A percentile compares a stretch with the other conserved stretches of the same genome.
These are phyloP conservation scores for Hybos culiciformis DNA, from an alignment of 2,888 invertebrate genomes.

Conservation along the genomic window DNA sequence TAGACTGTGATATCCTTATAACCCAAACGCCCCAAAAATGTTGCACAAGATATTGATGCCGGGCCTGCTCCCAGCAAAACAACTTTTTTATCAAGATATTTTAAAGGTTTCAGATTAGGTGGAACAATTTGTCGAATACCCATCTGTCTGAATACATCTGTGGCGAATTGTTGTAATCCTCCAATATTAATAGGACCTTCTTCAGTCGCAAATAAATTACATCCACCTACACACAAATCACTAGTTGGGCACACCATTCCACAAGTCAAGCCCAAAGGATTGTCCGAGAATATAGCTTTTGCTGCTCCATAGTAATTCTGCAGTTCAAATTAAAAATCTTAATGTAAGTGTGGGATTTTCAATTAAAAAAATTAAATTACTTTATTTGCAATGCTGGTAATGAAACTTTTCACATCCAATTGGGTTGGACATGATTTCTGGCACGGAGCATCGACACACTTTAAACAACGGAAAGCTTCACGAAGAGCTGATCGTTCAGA, in stretches of 20 bases:
- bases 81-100: slow-evolving; percentile 44
- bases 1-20: slow-evolving; percentile 84
- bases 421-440: slow-evolving; percentile 99
- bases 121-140: slow-evolving; percentile 75
- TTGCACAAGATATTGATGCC: slow-evolving; percentile 90
- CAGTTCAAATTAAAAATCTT: slow-evolving; percentile 21
- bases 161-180: slow-evolving; percentile 94
- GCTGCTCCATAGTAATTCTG: slow-evolving; percentile 97
- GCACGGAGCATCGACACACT: slow-evolving; percentile 93
- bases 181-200: slow-evolving; percentile 98
- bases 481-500: slow-evolving; percentile 87
- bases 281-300: slow-evolving; percentile 91
- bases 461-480: slow-evolving; percentile 79
- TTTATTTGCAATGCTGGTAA: slow-evolving; percentile 90
- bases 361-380: slow-evolving; percentile 25
- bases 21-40: slow-evolving; percentile 85
- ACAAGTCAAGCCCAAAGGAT: slow-evolving; percentile 87
- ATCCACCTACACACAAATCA: slow-evolving; percentile 95
- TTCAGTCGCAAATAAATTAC: slow-evolving; percentile 89
- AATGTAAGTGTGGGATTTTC: not conserved
- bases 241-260: slow-evolving; percentile 99
- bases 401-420: slow-evolving; percentile 91
- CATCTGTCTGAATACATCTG: slow-evolving; percentile 93
- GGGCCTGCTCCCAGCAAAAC: slow-evolving; percentile 92
- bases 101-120: slow-evolving; percentile 46